Evolutionary conservation across 2,888 invertebrate species (phyloP).

Genomic region (Drosophila tanythrix): DNA sequence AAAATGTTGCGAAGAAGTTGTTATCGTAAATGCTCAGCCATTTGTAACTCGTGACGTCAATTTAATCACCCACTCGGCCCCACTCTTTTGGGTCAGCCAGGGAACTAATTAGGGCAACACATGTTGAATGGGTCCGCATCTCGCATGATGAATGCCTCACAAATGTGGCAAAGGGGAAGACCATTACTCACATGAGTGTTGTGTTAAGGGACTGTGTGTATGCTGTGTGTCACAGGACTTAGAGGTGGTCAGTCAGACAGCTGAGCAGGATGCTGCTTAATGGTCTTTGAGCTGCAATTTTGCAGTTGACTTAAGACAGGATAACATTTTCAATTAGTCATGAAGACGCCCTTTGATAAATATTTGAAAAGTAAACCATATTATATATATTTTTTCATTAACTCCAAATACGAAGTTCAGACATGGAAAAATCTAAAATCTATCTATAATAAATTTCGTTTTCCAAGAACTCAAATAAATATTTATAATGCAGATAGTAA

Average conservation of each 20-base stretch:
- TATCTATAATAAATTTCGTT: background rate
- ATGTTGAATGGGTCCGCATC: slow-evolving; percentile 53
- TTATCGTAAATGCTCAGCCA: slow-evolving; percentile 47
- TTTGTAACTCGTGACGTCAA: slow-evolving; percentile 41
- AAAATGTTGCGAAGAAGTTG: slow-evolving; percentile 27
- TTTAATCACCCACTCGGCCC: slow-evolving; percentile 54
- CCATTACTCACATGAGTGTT: slow-evolving; percentile 61
- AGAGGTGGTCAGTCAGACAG: slow-evolving; percentile 19
- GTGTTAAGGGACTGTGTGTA: slow-evolving; percentile 12
- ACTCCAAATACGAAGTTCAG: background rate
- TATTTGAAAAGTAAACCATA: slow-evolving; percentile 3
- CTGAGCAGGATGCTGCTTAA: slow-evolving; percentile 24
- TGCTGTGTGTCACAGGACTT: slow-evolving; percentile 9
- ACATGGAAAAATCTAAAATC: background rate
- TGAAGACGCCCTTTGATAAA: slow-evolving; percentile 10
- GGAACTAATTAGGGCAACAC: slow-evolving; percentile 70
- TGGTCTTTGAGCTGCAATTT: slow-evolving; percentile 20
- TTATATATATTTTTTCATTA: background rate
- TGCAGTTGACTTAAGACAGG: slow-evolving; percentile 18
- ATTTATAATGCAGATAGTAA: background rate
- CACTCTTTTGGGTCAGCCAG: background rate
- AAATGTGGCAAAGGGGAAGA: slow-evolving; percentile 55
- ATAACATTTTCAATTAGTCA: slow-evolving; percentile 30
- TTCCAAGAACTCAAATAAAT: background rate
- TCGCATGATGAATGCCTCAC: slow-evolving; percentile 61